Conservation (phyloP, 2,113 vertebrate genomes). For the Eubucco bourcierii region DNA sequence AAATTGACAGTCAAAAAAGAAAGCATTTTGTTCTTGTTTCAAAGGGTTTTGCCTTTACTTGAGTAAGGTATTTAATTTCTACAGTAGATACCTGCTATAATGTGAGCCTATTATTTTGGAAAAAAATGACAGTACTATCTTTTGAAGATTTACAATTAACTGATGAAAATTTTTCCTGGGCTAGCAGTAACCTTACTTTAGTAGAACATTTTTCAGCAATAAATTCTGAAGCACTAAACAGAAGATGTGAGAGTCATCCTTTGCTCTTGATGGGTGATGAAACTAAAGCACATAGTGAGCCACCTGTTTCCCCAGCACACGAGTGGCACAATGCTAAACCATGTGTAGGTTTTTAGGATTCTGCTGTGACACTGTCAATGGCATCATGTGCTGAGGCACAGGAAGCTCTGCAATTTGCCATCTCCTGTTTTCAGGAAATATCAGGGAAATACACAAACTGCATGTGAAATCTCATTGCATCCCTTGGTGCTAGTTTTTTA, state of each 20-base stretch:
- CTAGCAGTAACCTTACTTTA: background rate
- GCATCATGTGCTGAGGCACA: background rate
- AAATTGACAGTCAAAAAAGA: background rate
- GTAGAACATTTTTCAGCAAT: background rate
- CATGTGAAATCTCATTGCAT: background rate
- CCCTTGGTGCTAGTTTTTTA: background rate
- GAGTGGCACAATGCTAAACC: background rate
- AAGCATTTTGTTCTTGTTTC: slow-evolving; percentile 11
- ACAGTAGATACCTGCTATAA: background rate
- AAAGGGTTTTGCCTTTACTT: slow-evolving; percentile 15
- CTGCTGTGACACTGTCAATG: background rate
- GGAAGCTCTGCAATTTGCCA: background rate
- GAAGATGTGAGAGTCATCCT: background rate
- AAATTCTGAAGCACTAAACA: background rate
- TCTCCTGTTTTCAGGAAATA: background rate
- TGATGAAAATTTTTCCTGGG: background rate
- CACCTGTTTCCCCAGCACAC: background rate
- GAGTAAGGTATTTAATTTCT: slow-evolving; percentile 33
- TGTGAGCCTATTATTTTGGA: background rate
- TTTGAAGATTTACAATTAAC: slow-evolving; percentile 11
- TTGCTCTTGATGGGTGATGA: background rate
- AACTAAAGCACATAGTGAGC: background rate
- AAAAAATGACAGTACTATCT: background rate
- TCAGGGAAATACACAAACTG: background rate
- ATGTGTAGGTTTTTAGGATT: background rate